These are phyloP conservation scores for Hipposideros armiger DNA, from an alignment of 2,113 vertebrate genomes.

Conservation along the genomic window DNA sequence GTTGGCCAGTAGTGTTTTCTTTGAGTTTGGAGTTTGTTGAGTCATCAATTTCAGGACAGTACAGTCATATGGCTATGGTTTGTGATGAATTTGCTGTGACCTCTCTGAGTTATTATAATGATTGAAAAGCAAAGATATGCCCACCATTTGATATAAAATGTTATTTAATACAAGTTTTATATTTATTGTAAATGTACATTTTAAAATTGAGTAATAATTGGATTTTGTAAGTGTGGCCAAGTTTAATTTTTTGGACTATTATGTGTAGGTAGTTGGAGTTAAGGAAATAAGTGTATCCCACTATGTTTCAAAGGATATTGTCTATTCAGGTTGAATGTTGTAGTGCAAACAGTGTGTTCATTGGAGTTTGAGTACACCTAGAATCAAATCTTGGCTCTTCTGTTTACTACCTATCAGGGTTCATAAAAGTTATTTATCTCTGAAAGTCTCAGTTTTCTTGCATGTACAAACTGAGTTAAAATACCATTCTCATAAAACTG, in stretches of 20 bases:
- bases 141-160: not conserved
- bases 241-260: constrained; percentile 43
- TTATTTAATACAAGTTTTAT: not conserved
- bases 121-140: not conserved
- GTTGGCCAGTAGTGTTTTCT: constrained; percentile 52
- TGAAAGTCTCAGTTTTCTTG: constrained; percentile 1
- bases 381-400: not conserved
- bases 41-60: not conserved
- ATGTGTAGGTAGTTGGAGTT: not conserved
- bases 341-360: not conserved
- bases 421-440: not conserved
- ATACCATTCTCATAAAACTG: not conserved
- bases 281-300: not conserved
- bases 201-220: not conserved
- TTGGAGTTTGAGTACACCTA: not conserved
- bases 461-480: constrained; percentile 16
- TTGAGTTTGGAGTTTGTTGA: constrained; percentile 44
- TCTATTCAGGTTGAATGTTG: not conserved
- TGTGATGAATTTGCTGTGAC: constrained; percentile 1
- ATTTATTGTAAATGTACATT: not conserved
- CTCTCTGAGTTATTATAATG: not conserved
- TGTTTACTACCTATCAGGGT: not conserved
- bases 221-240: not conserved
- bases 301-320: constrained; percentile 9
- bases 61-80: not conserved